Base-by-base conservation (phyloP, 2,113 vertebrate genomes). In the Hippocampus mohnikei region DNA sequence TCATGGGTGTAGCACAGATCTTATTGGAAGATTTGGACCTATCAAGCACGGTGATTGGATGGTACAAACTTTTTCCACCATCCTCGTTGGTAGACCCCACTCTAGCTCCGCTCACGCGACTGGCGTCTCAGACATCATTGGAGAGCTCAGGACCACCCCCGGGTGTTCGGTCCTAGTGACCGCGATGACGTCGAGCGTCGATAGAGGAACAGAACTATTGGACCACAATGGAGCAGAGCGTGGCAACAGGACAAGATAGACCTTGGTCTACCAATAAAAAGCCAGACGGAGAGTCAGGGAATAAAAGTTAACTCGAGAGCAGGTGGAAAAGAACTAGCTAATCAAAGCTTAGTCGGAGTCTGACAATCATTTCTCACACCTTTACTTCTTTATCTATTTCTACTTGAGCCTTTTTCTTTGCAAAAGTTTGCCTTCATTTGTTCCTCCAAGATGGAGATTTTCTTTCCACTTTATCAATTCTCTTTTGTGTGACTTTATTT, bases 1-100 rank as follows among this genome's bases (percentile, higher is more conserved):
- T 99, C 87, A 99, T 99, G 97, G 97, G 97, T 82, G 97, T 99
- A 88, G 97, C 96, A 89, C 97, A 99, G 85, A 99, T 99, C 88
- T 92, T 98, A 86, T 85, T 99, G 93, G 96, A 98, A 93, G 96
- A 99, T 84, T 93, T 99, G 79, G 96, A 99, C 90, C 93, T 99
- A 75, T 97, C 97, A 72, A 99, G 96, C 82, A 98, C 98, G 90
- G 97, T 99, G 87, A 99, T 99, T 80, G 96, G 96, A 93, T 99
- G 97, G 97, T 99, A 97, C 91, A 99, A 98, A 93, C 94, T 99
- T 81, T 99, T 99, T 89, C 97, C 97, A 61, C 96, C 97, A 0
- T 99, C 97, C 11, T 99, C 97, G 3, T 83, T 99, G 91, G 97
- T 99, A 91, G 97, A 99, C 90, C 95, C 97, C 81, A 98, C 97